Evolutionary conservation across 2,888 invertebrate genomes (phyloP).

Genomic region (Stenoptilia bipunctidactyla): DNA sequence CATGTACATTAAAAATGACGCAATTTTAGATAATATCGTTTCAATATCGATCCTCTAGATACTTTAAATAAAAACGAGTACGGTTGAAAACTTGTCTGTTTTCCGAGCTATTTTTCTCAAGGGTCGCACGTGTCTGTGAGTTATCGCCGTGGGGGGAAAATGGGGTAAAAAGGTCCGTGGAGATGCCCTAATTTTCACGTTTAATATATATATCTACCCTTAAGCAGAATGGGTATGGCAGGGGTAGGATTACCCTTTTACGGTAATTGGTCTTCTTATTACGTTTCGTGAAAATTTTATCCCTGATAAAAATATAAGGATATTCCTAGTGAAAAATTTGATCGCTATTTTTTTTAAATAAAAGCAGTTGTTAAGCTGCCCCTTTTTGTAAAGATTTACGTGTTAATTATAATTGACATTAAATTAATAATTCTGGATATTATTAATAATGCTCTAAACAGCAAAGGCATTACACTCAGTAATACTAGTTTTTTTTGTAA

Average conservation of each 20-base stretch:
- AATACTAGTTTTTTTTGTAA: too few species aligned
- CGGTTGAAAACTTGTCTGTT: constrained; percentile 60
- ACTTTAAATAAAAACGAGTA: constrained; percentile 28
- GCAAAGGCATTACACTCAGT: too few species aligned
- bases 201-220: constrained; percentile 38
- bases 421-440: too few species aligned
- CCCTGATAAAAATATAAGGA: too few species aligned
- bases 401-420: too few species aligned
- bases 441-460: too few species aligned
- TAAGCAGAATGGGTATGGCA: constrained; percentile 28
- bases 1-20: too few species aligned
- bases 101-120: constrained; percentile 69
- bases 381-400: too few species aligned
- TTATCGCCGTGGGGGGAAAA: constrained; percentile 31
- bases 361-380: too few species aligned
- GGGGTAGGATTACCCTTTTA: background rate
- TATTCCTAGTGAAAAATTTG: too few species aligned
- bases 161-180: constrained; percentile 20
- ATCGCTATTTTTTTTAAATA: too few species aligned
- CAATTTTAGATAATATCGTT: too few species aligned
- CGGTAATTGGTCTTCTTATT: constrained; percentile 1
- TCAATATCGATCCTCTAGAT: constrained; percentile 21
- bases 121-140: constrained; percentile 46
- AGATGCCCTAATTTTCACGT: constrained; percentile 58
- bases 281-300: background rate